phyloP scores from a whole-genome alignment of 1,140 invertebrate genomes.

The Tyrophagus putrescentiae region DNA sequence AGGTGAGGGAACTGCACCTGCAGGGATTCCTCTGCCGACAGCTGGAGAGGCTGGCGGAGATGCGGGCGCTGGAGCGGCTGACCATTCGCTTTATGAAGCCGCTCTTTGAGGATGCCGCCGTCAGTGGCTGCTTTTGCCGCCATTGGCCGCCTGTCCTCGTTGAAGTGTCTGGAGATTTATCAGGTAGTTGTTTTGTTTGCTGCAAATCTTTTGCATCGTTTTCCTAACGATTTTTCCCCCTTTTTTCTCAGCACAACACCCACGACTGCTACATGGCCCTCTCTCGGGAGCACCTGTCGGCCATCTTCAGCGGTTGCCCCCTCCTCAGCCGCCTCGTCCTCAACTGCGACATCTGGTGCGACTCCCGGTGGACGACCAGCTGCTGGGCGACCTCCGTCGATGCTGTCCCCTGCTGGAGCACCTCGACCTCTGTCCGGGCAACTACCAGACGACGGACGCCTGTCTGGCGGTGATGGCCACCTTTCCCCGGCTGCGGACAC shows the following conservation, averaged over 20 bases:
- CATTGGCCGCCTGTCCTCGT: neutral
- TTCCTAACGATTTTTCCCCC: neutral
- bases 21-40: conserved; percentile 8
- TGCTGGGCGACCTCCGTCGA: neutral
- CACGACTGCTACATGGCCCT: conserved; percentile 1
- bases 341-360: conserved; percentile 11
- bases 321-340: neutral
- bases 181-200: neutral
- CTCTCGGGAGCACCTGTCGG: neutral
- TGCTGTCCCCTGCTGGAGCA: neutral
- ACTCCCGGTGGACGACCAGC: conserved; percentile 9
- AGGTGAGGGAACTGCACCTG: neutral
- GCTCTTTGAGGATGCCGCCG: neutral
- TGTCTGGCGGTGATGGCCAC: neutral
- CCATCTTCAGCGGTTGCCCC: conserved; percentile 4
- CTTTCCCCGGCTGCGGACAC: neutral
- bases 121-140: neutral
- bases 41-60: neutral
- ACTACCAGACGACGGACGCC: neutral
- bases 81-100: conserved; percentile 10
- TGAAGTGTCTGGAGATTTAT: conserved; percentile 6
- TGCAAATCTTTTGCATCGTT: neutral
- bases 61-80: neutral
- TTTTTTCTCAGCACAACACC: conserved; percentile 10
- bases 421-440: conserved; percentile 1